These are phyloP conservation scores for Ormyrus pomaceus DNA, from an alignment of 2,888 invertebrate genomes.

Conservation along the genomic window DNA sequence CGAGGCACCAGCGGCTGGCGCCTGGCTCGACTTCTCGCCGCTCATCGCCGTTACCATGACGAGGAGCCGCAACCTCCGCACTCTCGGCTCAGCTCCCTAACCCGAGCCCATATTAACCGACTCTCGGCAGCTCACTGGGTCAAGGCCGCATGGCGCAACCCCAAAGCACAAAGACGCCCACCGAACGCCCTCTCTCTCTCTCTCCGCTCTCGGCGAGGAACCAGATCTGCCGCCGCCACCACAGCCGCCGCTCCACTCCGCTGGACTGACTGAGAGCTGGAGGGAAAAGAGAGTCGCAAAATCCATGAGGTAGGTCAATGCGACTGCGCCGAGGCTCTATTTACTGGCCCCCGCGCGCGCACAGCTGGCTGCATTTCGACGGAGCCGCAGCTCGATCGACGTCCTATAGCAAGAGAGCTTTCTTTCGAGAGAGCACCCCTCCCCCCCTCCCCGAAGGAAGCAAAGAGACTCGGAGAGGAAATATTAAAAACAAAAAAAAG, in stretches of 20 bases:
- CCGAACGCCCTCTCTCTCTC: no score
- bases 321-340: conserved; percentile 18
- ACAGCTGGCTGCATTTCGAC: no score
- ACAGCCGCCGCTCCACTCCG: neutral
- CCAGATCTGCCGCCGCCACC: no score
- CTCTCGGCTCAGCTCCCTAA: conserved; percentile 38
- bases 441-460: no score
- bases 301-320: conserved; percentile 32
- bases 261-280: neutral
- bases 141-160: conserved; percentile 28
- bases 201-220: no score
- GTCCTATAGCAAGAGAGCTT: conserved; percentile 4
- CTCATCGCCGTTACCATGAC: conserved; percentile 81
- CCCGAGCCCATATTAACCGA: neutral
- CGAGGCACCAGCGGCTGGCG: conserved; percentile 60
- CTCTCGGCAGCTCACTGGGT: conserved; percentile 7
- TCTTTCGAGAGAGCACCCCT: neutral
- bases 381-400: neutral
- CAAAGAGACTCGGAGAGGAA: no score
- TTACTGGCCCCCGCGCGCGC: no score
- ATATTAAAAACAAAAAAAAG: no score
- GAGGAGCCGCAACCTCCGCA: conserved; percentile 48
- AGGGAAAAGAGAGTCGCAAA: conserved; percentile 7
- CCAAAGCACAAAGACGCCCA: no score
- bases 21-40: conserved; percentile 77